A percentile compares a stretch with the other conserved stretches of the same genome.
These are phyloP conservation scores for Atethmia centrago DNA, from an alignment of 2,888 invertebrate genomes.

Conservation along the genomic window DNA sequence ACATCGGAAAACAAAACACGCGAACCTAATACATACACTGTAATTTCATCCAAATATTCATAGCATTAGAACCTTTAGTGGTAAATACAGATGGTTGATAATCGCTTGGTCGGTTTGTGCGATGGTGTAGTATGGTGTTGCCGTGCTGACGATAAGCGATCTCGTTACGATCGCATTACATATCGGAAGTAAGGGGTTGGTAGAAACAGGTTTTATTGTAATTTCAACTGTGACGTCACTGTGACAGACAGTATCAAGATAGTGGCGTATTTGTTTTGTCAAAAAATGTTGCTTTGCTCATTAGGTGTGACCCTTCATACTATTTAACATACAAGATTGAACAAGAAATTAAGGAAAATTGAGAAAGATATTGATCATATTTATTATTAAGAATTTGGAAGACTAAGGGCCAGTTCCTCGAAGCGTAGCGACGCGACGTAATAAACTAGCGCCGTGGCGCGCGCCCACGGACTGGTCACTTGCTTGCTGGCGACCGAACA, in stretches of 20 bases:
- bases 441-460: too few species aligned
- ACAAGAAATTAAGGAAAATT: not conserved
- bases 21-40: conserved; percentile 54
- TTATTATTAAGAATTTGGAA: not conserved
- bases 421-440: too few species aligned
- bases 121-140: conserved; percentile 46
- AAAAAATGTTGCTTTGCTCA: not conserved
- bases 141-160: conserved; percentile 58
- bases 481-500: too few species aligned
- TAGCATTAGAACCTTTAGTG: conserved; percentile 20
- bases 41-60: conserved; percentile 46
- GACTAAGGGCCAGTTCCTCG: too few species aligned
- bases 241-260: conserved; percentile 26
- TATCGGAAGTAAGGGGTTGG: conserved; percentile 64
- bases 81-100: conserved; percentile 20
- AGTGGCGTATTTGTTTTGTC: not conserved
- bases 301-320: not conserved
- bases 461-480: too few species aligned
- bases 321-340: not conserved
- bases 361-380: not conserved
- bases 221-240: conserved; percentile 47
- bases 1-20: conserved; percentile 61
- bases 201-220: conserved; percentile 37
- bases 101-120: conserved; percentile 29
- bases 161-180: conserved; percentile 64